Evolutionary conservation across 1,140 invertebrate genomes (phyloP), one percentile per base, ranked within the genome.

Genomic region (Pinna nobilis): DNA sequence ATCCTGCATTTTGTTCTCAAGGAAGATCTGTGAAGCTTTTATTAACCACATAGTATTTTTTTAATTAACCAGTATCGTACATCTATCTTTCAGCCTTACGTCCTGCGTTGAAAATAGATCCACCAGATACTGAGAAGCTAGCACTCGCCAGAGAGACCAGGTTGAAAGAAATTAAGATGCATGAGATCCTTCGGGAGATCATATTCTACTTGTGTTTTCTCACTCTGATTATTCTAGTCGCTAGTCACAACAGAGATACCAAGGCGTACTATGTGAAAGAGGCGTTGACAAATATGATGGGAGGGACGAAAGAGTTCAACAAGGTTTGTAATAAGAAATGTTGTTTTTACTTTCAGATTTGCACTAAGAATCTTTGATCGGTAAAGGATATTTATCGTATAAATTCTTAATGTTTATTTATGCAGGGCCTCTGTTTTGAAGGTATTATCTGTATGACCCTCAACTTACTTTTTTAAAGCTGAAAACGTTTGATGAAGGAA

Each of bases 131-230:
- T n/a, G 50, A 55, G 15, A 66, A 53, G 30, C 49, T 81, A 30
- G 63, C 60, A 7, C 28, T 59, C 3, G 70, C 72, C 20, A 70
- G 79, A 44, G 70, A 79, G 47, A 59, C 41, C n/a, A 69, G 79
- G 25, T 51, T 79, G n/a, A 82, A 78, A 25, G 81, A 82, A 51
- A 68, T 80, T 6, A 53, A 74, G 7, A 81, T 80, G 78, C 37
- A 69, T 20, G 30, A 47, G 5, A 60, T 89, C 6, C 44, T 89
- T 9, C 78, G 78, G 51, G 89, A 90, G 65, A 83, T 89, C 3
- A 44, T 83, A 0, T 83, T 82, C 15, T 90, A 89, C 70, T 61
- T 85, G 15, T 47, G 87, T 23, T 90, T 88, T 71, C 70, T 90
- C 18, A 80, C 79, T 13, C 67, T 90, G 18, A 78, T 90, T 4